Conservation (phyloP, 2,797 vertebrate species). For the Semaprochilodus insignis region DNA sequence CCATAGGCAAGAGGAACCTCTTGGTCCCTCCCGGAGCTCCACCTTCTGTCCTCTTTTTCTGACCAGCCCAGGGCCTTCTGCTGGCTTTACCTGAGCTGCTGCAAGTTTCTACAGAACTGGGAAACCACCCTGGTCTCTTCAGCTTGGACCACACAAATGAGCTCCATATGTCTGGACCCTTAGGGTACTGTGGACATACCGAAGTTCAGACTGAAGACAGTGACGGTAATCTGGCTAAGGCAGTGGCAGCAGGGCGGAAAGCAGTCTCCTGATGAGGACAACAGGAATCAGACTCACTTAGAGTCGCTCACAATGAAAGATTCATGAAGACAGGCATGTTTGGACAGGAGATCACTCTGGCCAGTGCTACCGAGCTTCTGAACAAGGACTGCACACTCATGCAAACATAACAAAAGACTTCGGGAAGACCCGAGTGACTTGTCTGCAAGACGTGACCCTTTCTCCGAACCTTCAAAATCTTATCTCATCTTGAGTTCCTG, state of each 20-base stretch:
- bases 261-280: neutral
- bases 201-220: conserved; percentile 3
- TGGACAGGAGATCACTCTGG: neutral
- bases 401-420: neutral
- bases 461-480: neutral
- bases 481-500: neutral
- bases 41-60: neutral
- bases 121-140: neutral
- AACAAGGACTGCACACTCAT: neutral
- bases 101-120: conserved; percentile 11
- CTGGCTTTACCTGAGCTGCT: neutral
- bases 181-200: neutral
- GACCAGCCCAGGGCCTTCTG: neutral
- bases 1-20: neutral
- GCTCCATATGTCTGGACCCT: conserved; percentile 19
- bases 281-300: conserved; percentile 19
- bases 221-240: neutral
- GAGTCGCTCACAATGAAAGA: conserved; percentile 37
- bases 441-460: neutral
- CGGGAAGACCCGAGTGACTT: neutral
- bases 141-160: neutral
- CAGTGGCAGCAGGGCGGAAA: neutral
- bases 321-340: conserved; percentile 37
- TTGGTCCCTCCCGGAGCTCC: neutral
- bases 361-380: neutral